These are phyloP conservation scores for Morone saxatilis DNA, from an alignment of 2,113 vertebrate genomes.

Conservation along the genomic window DNA sequence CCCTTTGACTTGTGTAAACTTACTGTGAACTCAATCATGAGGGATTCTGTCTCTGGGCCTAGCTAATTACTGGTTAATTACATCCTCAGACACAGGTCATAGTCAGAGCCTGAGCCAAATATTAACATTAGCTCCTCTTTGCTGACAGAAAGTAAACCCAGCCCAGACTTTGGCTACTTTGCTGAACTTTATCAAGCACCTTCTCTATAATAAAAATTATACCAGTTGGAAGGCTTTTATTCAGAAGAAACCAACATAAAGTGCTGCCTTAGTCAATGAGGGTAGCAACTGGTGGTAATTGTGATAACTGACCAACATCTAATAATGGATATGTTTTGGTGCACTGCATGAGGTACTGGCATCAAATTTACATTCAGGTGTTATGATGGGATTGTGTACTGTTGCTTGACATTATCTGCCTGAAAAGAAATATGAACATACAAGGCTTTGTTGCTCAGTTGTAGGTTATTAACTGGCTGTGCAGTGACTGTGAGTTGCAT, in stretches of 20 bases:
- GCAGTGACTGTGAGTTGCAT: neutral
- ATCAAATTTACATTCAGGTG: neutral
- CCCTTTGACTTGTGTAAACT: constrained; percentile 52
- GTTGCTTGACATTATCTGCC: neutral
- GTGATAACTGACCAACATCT: neutral
- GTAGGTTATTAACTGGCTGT: neutral
- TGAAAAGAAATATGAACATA: neutral
- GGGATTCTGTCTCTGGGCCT: constrained; percentile 29
- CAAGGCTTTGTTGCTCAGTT: neutral
- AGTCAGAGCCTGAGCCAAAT: constrained; percentile 46
- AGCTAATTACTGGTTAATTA: constrained; percentile 73
- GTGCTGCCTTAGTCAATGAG: neutral
- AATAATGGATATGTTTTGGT: neutral
- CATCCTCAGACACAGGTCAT: constrained; percentile 62
- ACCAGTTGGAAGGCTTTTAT: neutral
- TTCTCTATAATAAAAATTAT: too few relatives aligned
- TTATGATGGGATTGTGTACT: neutral
- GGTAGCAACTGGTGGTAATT: too few relatives aligned
- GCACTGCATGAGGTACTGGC: too few relatives aligned
- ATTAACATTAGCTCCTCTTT: constrained; percentile 34
- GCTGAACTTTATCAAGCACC: constrained; percentile 4
- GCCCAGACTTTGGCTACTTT: constrained; percentile 30
- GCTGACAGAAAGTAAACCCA: constrained; percentile 45
- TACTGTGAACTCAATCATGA: constrained; percentile 55
- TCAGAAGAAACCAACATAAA: neutral